Base-by-base conservation (phyloP, 2,113 vertebrate genomes). In the Aplodontia rufa region DNA sequence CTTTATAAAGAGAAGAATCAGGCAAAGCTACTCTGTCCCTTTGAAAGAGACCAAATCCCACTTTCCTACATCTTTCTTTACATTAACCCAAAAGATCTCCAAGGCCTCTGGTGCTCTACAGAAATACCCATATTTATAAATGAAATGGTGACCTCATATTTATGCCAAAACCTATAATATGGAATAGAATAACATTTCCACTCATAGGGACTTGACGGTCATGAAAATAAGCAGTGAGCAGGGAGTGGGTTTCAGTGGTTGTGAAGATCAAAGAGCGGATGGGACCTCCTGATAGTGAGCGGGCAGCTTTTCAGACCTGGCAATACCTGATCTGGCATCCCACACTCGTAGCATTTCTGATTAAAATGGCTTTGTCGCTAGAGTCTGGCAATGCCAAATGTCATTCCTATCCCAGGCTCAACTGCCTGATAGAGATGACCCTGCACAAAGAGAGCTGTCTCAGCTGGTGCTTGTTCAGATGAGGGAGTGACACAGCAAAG, bases 401-500 rank as follows among this genome's bases (percentile, higher is more conserved):
- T 83, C 64, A 72, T 64, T 76, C 45, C 81, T 82, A 30, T 45
- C 72, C n/a, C n/a, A 62, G 62, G n/a, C 35, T 79, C 40, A n/a
- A 60, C 60, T 60, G 49, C 22, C 0, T 20, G 68, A 75, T 49
- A 95, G 83, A 97, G 58, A 93, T n/a, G 74, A 86, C 51, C 32
- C 45, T 71, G 74, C 62, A 58, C 64, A 87, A 82, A 93, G 64
- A 96, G 6, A 89, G 58, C 71, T 80, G 58, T 90, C 90, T 87
- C 47, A 12, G 5, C 64, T 4, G 1, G 42, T 35, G 40, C 30
- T 75, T 94, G 35, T 95, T 90, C 49, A 66, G 49, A 47, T 40
- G 79, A 58, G 22, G 16, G 11, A 81, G 28, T 78, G 66, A 78
- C 82, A 79, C 0, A n/a, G 47, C 0, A 0, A 92, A 64, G 58